Percentiles rank a stretch among this genome's conserved stretches.
Evolutionary conservation across 2,888 invertebrate genomes (phyloP).

Genomic region (Muscina levida): DNA sequence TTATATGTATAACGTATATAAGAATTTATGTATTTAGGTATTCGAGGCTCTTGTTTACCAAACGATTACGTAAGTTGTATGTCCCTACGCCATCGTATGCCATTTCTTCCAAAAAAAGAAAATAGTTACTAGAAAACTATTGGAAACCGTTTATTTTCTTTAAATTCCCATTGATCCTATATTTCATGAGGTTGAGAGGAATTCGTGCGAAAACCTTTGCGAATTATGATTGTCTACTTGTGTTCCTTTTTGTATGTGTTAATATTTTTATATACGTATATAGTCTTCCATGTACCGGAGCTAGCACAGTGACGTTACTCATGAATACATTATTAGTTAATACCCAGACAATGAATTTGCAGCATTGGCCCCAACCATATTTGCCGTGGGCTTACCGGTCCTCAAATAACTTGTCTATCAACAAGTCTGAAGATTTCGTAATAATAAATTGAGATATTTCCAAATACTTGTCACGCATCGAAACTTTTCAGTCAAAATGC

Average conservation of each 20-base stretch:
- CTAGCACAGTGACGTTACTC: background rate
- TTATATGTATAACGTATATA: too few relatives aligned
- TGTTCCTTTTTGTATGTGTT: background rate
- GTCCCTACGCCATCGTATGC: too few relatives aligned
- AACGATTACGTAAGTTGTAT: too few relatives aligned
- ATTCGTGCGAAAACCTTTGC: conserved; percentile 18
- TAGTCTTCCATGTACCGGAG: background rate
- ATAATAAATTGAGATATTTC: conserved; percentile 60
- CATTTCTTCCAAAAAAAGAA: too few relatives aligned
- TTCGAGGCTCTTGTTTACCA: too few relatives aligned
- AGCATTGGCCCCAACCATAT: background rate
- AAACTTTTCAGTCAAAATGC: conserved; percentile 61
- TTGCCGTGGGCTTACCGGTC: background rate
- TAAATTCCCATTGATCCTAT: background rate
- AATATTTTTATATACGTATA: too few relatives aligned
- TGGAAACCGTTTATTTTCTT: too few relatives aligned
- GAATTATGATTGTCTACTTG: background rate
- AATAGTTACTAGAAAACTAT: too few relatives aligned
- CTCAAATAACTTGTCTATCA: conserved; percentile 46
- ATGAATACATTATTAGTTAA: conserved; percentile 30
- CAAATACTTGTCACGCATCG: conserved; percentile 60
- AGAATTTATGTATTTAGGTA: too few relatives aligned
- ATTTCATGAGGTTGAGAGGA: background rate
- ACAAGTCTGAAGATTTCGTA: conserved; percentile 56
- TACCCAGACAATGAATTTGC: conserved; percentile 30